Evolutionary conservation across 53 echinoderm and acorn worm species (phyloP).

Genomic region (Holothuria leucospilota): DNA sequence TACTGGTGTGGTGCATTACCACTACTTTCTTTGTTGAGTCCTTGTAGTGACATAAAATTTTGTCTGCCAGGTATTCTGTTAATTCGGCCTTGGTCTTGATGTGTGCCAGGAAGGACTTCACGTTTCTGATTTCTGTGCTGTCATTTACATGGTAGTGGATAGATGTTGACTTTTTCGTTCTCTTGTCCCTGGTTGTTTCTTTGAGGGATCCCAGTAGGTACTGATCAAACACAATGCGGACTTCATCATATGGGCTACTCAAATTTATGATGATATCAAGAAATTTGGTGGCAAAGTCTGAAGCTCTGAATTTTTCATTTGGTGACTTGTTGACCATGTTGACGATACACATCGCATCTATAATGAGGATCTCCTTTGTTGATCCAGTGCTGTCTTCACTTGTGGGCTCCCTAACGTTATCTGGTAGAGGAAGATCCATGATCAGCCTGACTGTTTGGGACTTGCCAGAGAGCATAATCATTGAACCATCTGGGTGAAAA

Average conservation of each 20-base stretch:
- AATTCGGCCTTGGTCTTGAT: slow-evolving; percentile 35
- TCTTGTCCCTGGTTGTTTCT: slow-evolving; percentile 26
- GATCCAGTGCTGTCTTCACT: neutral
- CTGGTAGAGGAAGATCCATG: neutral
- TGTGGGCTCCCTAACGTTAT: neutral
- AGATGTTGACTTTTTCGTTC: slow-evolving; percentile 15
- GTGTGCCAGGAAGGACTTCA: slow-evolving; percentile 46
- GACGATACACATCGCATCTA: slow-evolving; percentile 50
- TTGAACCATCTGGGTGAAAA: slow-evolving; percentile 31
- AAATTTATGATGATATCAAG: slow-evolving; percentile 30
- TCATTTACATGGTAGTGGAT: slow-evolving; percentile 55
- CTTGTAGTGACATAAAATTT: neutral
- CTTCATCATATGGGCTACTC: slow-evolving; percentile 47
- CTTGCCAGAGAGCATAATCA: slow-evolving; percentile 31
- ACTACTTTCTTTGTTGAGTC: slow-evolving; percentile 28
- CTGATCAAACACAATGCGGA: slow-evolving; percentile 40
- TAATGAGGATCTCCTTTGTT: slow-evolving; percentile 22
- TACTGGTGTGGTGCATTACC: slow-evolving; percentile 38
- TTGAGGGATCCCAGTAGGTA: slow-evolving; percentile 31
- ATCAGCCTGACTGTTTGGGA: neutral
- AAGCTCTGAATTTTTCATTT: slow-evolving; percentile 34
- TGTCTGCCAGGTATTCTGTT: slow-evolving; percentile 12
- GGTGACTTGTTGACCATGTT: slow-evolving; percentile 33
- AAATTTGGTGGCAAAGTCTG: slow-evolving; percentile 43
- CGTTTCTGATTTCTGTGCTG: slow-evolving; percentile 46